phyloP scores from a whole-genome alignment of 2,797 vertebrate genomes.

The Chiloscyllium punctatum region DNA sequence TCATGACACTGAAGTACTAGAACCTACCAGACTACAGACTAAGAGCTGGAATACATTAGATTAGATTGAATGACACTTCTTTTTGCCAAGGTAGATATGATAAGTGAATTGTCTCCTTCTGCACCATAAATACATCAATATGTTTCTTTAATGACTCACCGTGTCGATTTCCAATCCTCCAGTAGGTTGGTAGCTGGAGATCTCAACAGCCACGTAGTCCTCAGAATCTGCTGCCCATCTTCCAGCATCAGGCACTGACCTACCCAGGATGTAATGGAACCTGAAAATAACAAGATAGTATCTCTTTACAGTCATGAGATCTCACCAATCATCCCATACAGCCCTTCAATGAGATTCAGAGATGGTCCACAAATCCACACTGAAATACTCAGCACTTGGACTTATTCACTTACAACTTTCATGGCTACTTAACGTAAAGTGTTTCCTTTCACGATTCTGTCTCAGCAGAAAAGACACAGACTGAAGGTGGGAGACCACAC shows the following conservation, averaged over 20 bases:
- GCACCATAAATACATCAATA: neutral
- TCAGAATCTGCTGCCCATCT: neutral
- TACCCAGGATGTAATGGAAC: slow-evolving; percentile 18
- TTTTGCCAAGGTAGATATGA: neutral
- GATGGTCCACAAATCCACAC: neutral
- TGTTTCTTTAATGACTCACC: neutral
- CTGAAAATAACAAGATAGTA: neutral
- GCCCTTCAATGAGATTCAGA: neutral
- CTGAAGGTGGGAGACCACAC: neutral
- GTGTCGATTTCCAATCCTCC: neutral
- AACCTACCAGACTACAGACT: neutral
- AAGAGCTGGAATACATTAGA: neutral
- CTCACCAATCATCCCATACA: neutral
- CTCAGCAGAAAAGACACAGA: neutral
- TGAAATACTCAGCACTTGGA: neutral
- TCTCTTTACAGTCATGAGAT: neutral
- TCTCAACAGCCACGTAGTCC: slow-evolving; percentile 20
- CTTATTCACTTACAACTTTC: neutral
- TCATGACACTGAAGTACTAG: neutral
- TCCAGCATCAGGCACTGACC: slow-evolving; percentile 14
- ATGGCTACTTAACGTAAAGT: neutral
- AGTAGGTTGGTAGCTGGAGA: neutral
- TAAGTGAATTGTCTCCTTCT: neutral
- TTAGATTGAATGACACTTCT: neutral
- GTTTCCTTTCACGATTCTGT: neutral